Evolutionary conservation across 2,113 vertebrate species (phyloP), one percentile per base, ranked within the genome.

Genomic region (Coptodon rendalli): DNA sequence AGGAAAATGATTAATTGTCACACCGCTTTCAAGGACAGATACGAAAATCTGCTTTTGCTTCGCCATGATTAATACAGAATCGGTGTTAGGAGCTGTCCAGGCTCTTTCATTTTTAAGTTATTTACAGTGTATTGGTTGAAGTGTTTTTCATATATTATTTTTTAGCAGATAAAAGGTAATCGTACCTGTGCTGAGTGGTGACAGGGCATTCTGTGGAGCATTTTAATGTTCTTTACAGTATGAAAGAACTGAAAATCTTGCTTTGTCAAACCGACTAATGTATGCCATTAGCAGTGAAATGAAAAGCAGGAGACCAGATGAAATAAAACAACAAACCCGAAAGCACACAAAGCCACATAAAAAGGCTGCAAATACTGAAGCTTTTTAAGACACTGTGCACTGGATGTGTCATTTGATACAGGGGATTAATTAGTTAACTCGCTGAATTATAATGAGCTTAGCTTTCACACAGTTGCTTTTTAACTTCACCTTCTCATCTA

Each of bases 221-320:
- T 52, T 68, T 63, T 40, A 40, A 83, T 83, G 61, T 80, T 50
- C 54, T 82, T 54, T 66, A 54, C 24, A 27, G 27, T 40, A 38
- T 85, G 31, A 87, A 50, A 84, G 73, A 57, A 40, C 5, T 82
- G 84, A 86, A 87, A 31, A 50, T 17, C 68, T 14, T 45, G 38
- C 22, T 88, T 81, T 89, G 84, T 85, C 38, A 8, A 5, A 11
- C 9, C 7, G 9, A 31, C 8, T 82, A 84, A 88, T 87, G 29
- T 85, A 57, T 79, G 19, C 83, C 91, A 94, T 92, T 90, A 92
- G 87, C 45, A 80, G 61, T n/a, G 56, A 73, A 61, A 7, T 9
- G 5, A 87, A 87, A 40, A 80, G 59, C 19, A 36, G 5, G 56
- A 53, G 31, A 56, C 9, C 12, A 63, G 80, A 81, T 50, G 36